Percentiles rank a stretch among this genome's conserved stretches.
phyloP scores from a whole-genome alignment of 2,113 vertebrate species.

The Coregonus clupeaformis region DNA sequence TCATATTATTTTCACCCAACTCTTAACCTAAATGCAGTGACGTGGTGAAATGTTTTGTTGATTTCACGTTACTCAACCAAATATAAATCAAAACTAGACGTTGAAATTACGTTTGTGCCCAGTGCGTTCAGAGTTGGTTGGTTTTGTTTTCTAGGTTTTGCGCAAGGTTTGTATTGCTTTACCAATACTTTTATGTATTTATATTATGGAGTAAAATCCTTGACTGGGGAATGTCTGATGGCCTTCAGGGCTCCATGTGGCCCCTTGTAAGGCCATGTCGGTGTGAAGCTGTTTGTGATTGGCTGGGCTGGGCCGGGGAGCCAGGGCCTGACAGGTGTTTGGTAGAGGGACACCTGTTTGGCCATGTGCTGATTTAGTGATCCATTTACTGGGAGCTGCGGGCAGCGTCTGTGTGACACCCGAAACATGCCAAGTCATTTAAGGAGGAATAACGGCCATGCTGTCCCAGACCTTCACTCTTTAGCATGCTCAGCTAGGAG shows the following conservation, averaged over 20 bases:
- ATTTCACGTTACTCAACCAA: no score
- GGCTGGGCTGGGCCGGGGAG: conserved; percentile 57
- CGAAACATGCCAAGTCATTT: conserved; percentile 75
- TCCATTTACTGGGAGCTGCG: conserved; percentile 75
- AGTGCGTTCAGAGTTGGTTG: not conserved
- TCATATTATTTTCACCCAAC: no score
- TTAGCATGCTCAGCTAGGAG: conserved; percentile 36
- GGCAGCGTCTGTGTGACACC: conserved; percentile 64
- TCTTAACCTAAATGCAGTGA: no score
- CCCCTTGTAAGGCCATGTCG: conserved; percentile 80
- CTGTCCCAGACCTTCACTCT: conserved; percentile 59
- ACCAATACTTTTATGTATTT: not conserved
- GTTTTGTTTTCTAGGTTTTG: conserved; percentile 30
- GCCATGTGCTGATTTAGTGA: conserved; percentile 78
- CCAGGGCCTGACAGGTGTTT: conserved; percentile 73
- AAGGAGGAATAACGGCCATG: conserved; percentile 72
- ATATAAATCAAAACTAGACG: no score
- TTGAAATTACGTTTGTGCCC: no score
- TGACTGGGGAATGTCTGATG: conserved; percentile 54
- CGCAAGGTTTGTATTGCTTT: conserved; percentile 2
- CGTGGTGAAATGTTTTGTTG: no score
- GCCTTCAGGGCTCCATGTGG: conserved; percentile 69
- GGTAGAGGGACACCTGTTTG: conserved; percentile 78
- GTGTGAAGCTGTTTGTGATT: conserved; percentile 67
- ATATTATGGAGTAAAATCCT: not conserved